Evolutionary conservation across 2,888 invertebrate genomes (phyloP), one percentile per base, ranked within the genome.

Genomic region (Phalera bucephala): DNA sequence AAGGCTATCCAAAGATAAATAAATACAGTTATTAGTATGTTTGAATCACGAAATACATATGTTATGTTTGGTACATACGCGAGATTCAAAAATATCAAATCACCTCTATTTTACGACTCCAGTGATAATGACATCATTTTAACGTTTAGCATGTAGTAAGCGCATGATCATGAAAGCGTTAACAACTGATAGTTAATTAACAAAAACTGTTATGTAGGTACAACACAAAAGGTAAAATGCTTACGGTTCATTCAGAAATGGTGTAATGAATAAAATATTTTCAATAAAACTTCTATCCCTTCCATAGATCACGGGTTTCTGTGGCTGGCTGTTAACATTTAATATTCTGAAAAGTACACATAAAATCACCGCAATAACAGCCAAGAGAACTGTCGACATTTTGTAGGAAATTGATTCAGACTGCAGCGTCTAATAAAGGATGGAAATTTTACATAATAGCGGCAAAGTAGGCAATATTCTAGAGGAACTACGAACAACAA

Each of bases 321-420:
- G 92, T 20, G 96, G 93, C 72, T 95, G 93, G 70, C 95, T 95
- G 82, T 95, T 95, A 46, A 96, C 95, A 81, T 96, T 96, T 57
- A 96, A 84, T 76, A 96, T 94, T 76, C 96, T 92, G 76, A 96
- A 96, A 54, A 96, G 91, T 66, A 96, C 92, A 83, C 95, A 95
- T 46, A 96, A 88, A 64, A 96, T 94, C 45, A 96, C 95, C 50
- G 96, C 96, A 58, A 96, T 88, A 41, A 94, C 93, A 45, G 95
- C 95, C 62, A 96, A 84, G 56, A 95, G 90, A 46, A 95, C 95
- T 49, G 96, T 95, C 64, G 95, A 95, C 96, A 96, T 96, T 70
- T 59, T 83, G 25, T 49, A 35, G 30, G 42, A 35, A 42, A 50
- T 53, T 36, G 40, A 44, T 49, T n/a, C 26, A 51, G 44, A 47